Evolutionary conservation across 2,113 vertebrate genomes (phyloP), one percentile per base, ranked within the genome.

Genomic region (Erpornis zantholeuca): DNA sequence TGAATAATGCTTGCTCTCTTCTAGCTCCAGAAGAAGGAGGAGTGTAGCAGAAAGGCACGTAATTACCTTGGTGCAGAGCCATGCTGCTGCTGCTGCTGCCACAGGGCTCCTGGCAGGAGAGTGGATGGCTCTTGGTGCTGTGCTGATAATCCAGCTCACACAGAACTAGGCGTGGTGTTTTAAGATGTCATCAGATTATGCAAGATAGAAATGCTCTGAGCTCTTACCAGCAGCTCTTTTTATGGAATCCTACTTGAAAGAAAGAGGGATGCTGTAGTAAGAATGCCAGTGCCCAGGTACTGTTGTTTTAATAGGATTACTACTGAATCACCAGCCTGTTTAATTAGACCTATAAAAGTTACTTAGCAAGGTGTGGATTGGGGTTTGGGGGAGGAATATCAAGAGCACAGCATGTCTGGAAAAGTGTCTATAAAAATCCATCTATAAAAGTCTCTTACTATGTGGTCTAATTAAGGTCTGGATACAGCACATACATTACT

Each of bases 381-480:
- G 35, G 70, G 73, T 65, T 95, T 94, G 82, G 61, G 88, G 82
- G 69, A 86, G 80, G 61, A 91, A 92, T 92, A 95, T 94, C 91
- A 90, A 88, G 86, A 93, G 40, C 85, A 52, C 64, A 76, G 79
- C 79, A 76, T 88, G 92, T 94, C 91, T 95, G 94, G 92, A 96
- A 96, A 92, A 79, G 60, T 75, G 36, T 96, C 93, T 90, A 82
- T 97, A 96, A 97, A 96, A 95, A 75, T 88, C 81, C 18, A 15
- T 82, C 95, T 90, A 50, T 94, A 97, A 97, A 94, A 89, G 66
- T 77, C 92, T 85, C 93, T 96, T 87, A 88, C 53, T 86, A 80
- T 96, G 95, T 97, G 75, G 80, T 95, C 84, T 96, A 97, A 95
- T 97, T 96, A 96, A 92, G 93, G 81, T 83, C 91, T 97, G 89